Conservation (phyloP, 2,888 invertebrate genomes). For the Auanema freiburgensis region DNA sequence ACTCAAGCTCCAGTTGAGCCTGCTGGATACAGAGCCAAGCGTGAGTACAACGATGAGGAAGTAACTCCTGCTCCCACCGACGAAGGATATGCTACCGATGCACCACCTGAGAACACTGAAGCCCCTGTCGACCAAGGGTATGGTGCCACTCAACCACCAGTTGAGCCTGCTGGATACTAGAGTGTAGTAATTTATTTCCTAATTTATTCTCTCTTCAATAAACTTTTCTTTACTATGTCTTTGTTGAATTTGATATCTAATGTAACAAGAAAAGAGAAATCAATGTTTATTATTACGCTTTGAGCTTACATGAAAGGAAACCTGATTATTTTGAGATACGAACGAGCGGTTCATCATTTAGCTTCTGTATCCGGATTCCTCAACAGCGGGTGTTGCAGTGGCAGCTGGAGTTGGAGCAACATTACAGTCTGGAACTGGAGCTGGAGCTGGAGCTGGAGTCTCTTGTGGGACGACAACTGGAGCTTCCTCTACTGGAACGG, state of each 20-base stretch:
- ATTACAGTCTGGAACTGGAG: constrained; percentile 28
- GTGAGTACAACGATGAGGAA: constrained; percentile 7
- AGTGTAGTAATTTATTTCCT: background rate
- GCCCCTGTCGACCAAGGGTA: background rate
- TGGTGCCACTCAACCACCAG: no score
- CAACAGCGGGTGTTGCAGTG: constrained; percentile 23
- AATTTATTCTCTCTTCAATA: constrained; percentile 1
- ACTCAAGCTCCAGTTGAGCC: background rate
- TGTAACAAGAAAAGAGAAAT: no score
- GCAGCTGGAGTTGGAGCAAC: constrained; percentile 30
- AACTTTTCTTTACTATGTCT: no score
- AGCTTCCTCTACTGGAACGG: constrained; percentile 31
- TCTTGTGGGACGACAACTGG: constrained; percentile 17
- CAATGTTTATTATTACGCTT: constrained; percentile 8
- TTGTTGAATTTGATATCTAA: no score
- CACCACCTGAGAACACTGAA: constrained; percentile 6
- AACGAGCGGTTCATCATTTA: no score
- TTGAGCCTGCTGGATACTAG: background rate
- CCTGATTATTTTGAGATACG: background rate
- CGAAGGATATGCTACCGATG: constrained; percentile 14
- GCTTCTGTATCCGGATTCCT: constrained; percentile 34
- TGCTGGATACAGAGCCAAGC: constrained; percentile 2
- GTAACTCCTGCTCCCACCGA: constrained; percentile 12
- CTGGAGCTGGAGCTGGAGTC: constrained; percentile 23
- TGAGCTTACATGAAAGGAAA: background rate